Evolutionary conservation across 2,888 invertebrate genomes (phyloP), one percentile per base, ranked within the genome.

Genomic region (Ceriagrion tenellum): DNA sequence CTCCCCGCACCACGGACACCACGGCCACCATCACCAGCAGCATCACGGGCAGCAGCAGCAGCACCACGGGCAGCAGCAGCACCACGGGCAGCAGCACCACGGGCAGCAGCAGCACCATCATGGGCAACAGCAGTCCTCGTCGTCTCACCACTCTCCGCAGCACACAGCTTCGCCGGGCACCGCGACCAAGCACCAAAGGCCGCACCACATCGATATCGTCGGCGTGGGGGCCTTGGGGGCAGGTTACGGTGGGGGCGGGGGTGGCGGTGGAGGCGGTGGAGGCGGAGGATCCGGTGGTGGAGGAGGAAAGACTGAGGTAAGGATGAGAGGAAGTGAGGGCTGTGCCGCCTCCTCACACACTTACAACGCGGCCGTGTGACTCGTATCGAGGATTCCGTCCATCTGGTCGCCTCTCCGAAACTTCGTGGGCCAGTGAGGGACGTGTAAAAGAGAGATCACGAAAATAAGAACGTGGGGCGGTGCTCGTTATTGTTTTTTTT

Each of bases 171-270:
- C 93, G 40, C 93, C 93, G 47, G 74, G 93, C 47, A 93, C 93
- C 47, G 20, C 91, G 30, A 91, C 91, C 69, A 93, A 69, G 69
- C 93, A 93, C 93, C 93, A 69, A 47, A 69, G 93, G 93, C 93
- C 93, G 23, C 93, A 93, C 69, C 93, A 93, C 69, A 93, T 93
- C 93, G 93, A 93, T 69, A 93, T 93, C 47, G 93, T 93, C 40
- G 93, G 93, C 18, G 93, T 93, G n/a, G 93, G 69, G 63, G 35
- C 30, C 23, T 26, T 91, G 59, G 91, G 91, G 26, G 91, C 59
- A 3, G 59, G 91, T 12, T 59, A 23, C 26, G 93, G 93, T 63
- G 93, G 69, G 69, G 69, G 69, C 3, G 69, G 69, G 93, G 93
- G 47, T 56, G 93, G 93, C 23, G 91, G 63, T 35, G 91, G 91